Percentiles rank a stretch among this genome's conserved stretches.
phyloP scores from a whole-genome alignment of 2,888 invertebrate species.

The Microctonus hyperodae region DNA sequence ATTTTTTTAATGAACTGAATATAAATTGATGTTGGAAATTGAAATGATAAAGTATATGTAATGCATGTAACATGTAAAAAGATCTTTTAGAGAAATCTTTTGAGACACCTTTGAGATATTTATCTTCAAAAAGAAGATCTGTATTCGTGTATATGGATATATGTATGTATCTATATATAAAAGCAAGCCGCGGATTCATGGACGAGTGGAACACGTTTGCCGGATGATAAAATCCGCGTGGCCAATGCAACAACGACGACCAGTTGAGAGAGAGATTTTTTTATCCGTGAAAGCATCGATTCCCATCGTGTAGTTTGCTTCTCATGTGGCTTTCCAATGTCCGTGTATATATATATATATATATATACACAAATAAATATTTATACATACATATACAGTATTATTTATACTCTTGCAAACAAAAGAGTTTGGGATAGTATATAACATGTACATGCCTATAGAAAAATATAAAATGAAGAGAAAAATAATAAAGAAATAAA shows the following conservation, averaged over 20 bases:
- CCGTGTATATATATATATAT: not conserved
- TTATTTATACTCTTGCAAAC: too few relatives aligned
- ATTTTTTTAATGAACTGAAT: not conserved
- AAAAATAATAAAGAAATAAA: not conserved
- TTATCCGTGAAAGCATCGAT: slow-evolving; percentile 21
- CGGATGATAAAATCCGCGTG: slow-evolving; percentile 24
- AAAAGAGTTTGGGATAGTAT: too few relatives aligned
- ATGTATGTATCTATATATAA: not conserved
- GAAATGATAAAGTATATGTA: not conserved
- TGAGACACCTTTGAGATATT: too few relatives aligned
- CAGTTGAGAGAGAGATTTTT: slow-evolving; percentile 7
- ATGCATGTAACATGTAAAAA: not conserved
- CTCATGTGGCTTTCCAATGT: not conserved
- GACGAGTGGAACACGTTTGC: slow-evolving; percentile 17
- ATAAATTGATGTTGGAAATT: not conserved
- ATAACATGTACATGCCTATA: too few relatives aligned
- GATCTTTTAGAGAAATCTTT: not conserved
- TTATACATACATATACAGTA: not conserved
- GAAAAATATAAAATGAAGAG: too few relatives aligned
- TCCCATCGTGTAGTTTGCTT: not conserved
- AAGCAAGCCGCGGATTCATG: slow-evolving; percentile 15
- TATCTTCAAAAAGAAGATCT: not conserved
- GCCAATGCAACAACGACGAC: slow-evolving; percentile 14
- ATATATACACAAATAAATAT: not conserved
- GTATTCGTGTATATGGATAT: not conserved